Percentiles rank a stretch among this genome's conserved stretches.
phyloP scores from a whole-genome alignment of 2,797 vertebrate genomes.

The Rhynchonycteris naso region DNA sequence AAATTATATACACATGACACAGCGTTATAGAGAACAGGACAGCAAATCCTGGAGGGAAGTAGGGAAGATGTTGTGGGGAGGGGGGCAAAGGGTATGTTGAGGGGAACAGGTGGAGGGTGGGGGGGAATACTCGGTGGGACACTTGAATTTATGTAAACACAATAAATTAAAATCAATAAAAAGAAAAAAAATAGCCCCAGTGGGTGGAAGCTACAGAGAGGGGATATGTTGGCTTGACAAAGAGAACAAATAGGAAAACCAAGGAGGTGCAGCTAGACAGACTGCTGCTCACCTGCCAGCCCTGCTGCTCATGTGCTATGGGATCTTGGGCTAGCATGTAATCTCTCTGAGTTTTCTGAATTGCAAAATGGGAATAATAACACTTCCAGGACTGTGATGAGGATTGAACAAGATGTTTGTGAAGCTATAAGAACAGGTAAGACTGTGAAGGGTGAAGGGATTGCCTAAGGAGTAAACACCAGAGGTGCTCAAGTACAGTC shows the following conservation, averaged over 20 bases:
- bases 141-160: too few species aligned
- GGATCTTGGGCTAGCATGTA: not conserved
- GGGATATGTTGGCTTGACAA: not conserved
- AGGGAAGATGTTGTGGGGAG: too few species aligned
- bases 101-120: too few species aligned
- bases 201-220: not conserved
- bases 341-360: not conserved
- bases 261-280: not conserved
- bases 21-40: too few species aligned
- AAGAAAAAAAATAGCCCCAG: not conserved
- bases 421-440: not conserved
- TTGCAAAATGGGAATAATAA: constrained; percentile 14
- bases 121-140: too few species aligned
- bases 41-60: too few species aligned
- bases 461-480: not conserved
- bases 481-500: not conserved
- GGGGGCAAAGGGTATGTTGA: too few species aligned
- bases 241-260: not conserved
- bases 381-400: not conserved
- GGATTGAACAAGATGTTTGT: not conserved
- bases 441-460: not conserved
- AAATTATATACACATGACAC: too few species aligned
- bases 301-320: not conserved
- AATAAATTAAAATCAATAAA: too few species aligned
- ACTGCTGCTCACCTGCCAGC: not conserved